Evolutionary conservation across 53 echinoderm and acorn worm species (phyloP), one percentile per base, ranked within the genome.

Genomic region (Crossaster papposus): DNA sequence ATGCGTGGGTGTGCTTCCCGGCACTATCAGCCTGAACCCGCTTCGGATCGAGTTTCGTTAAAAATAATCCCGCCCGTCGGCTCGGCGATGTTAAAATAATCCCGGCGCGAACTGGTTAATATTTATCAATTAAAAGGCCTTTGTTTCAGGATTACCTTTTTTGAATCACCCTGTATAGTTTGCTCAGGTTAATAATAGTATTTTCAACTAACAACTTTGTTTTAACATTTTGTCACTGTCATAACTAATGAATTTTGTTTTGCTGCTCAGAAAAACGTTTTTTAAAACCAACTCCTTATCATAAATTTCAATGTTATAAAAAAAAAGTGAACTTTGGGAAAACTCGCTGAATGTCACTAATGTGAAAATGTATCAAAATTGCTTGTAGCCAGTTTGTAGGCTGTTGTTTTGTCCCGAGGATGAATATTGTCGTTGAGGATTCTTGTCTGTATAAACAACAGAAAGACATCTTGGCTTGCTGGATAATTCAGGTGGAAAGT

Each of bases 391-490:
- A 73, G 32, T 73, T 73, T 73, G 73, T 33, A 73, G 73, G 73
- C n/a, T 23, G 1, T 11, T 73, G 73, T 73, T 32, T 33, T 73
- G 73, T 73, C 73, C 33, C 15, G 73, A 73, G 73, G 73, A 73
- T 32, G n/a, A 33, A 73, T 73, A 14, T 73, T 34, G 73, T 31
- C 73, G 0, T 13, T 73, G 11, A 74, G 35, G 74, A 74, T 74
- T 33, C 74, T 32, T 34, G 74, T 74, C 74, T 74, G 74, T 34
- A 74, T 14, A 74, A 74, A 33, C 74, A 74, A 34, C 74, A 74
- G 74, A 74, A 32, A 74, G 36, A 74, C 74, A 74, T 74, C 74
- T 74, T 74, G 74, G 74, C 74, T 36, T 28, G 74, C 33, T 74
- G 34, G 34, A 74, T 74, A 74, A 74, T 74, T 74, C 3, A 74